phyloP scores from a whole-genome alignment of 2,888 invertebrate species.

The Lasioglossum lativentre region DNA sequence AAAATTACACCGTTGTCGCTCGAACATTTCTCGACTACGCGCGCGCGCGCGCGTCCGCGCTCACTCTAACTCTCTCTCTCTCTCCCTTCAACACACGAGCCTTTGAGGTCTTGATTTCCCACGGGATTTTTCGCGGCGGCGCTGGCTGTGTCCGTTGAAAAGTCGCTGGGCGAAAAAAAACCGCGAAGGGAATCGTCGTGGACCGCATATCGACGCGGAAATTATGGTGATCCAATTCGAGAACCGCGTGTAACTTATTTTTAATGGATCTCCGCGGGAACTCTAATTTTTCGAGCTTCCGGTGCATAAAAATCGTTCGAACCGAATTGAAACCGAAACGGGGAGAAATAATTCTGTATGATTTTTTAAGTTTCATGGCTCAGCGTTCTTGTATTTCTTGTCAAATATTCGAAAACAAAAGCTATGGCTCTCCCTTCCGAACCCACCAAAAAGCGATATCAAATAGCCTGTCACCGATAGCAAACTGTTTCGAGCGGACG shows the following conservation, averaged over 20 bases:
- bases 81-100: constrained; percentile 30
- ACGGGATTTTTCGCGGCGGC: constrained; percentile 74
- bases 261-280: not conserved
- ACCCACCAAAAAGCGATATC: not conserved
- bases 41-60: not conserved
- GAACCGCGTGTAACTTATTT: constrained; percentile 7
- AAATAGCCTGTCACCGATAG: constrained; percentile 43
- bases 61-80: not conserved
- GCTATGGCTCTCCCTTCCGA: not conserved
- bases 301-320: not conserved
- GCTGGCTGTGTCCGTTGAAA: constrained; percentile 49
- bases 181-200: constrained; percentile 34
- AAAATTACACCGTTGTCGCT: constrained; percentile 54
- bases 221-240: constrained; percentile 43
- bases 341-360: not conserved
- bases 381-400: constrained; percentile 12
- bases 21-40: constrained; percentile 39
- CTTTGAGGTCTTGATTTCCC: constrained; percentile 81
- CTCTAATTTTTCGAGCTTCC: not conserved
- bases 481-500: constrained; percentile 37
- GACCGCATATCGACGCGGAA: constrained; percentile 38
- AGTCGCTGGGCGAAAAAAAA: constrained; percentile 45
- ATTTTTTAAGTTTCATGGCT: not conserved
- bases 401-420: not conserved
- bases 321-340: not conserved